Percentiles rank a stretch among this genome's conserved stretches.
Conservation (phyloP, 2,888 invertebrate genomes). For the Aphidius colemani region DNA sequence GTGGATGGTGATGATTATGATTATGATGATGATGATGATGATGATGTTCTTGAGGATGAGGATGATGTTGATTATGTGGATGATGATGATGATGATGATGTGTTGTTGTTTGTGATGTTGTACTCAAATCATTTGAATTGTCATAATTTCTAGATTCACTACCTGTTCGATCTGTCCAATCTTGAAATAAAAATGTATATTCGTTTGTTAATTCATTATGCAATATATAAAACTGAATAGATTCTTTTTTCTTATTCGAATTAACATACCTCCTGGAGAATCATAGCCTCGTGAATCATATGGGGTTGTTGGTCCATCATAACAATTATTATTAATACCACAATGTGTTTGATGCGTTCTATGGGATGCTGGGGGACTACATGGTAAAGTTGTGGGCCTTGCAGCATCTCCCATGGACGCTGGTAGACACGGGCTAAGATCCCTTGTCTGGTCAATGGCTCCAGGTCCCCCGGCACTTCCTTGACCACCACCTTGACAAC, state of each 20-base stretch:
- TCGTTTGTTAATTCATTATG: not conserved
- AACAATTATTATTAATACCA: constrained; percentile 63
- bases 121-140: constrained; percentile 51
- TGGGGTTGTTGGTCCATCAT: constrained; percentile 60
- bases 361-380: constrained; percentile 62
- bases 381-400: constrained; percentile 65
- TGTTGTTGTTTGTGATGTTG: constrained; percentile 53
- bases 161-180: constrained; percentile 39
- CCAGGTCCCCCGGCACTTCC: constrained; percentile 67
- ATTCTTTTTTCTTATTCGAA: not conserved
- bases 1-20: constrained; percentile 33
- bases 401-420: constrained; percentile 66
- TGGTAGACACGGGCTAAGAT: constrained; percentile 75
- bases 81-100: constrained; percentile 51
- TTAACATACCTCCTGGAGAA: constrained; percentile 52
- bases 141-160: constrained; percentile 55
- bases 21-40: constrained; percentile 34
- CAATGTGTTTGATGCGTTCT: constrained; percentile 57
- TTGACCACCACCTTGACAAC: constrained; percentile 57
- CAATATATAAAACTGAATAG: constrained; percentile 4
- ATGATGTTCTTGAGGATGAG: constrained; percentile 40
- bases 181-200: not conserved
- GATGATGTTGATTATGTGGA: constrained; percentile 44
- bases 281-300: constrained; percentile 59
- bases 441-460: constrained; percentile 72